A percentile compares a stretch with the other conserved stretches of the same genome.
phyloP scores from a whole-genome alignment of 2,888 invertebrate genomes.

The Lithophane semibrunnea region DNA sequence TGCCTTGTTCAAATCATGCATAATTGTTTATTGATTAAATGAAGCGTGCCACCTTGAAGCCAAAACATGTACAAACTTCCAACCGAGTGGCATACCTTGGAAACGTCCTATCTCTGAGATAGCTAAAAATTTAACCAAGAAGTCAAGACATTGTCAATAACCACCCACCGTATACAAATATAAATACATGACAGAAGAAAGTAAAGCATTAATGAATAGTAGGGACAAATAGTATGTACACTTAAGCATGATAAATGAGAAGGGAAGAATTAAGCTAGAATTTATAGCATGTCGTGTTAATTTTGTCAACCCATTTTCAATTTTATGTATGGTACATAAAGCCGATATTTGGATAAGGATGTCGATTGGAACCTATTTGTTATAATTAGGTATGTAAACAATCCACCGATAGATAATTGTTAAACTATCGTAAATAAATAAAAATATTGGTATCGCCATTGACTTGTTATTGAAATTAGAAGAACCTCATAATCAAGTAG shows the following conservation, averaged over 20 bases:
- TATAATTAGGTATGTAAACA: slow-evolving; percentile 9
- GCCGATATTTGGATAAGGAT: slow-evolving; percentile 19
- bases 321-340: slow-evolving; percentile 18
- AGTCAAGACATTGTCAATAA: slow-evolving; percentile 66
- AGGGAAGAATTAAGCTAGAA: slow-evolving; percentile 46
- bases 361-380: slow-evolving; percentile 17
- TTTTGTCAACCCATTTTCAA: slow-evolving; percentile 42
- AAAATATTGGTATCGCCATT: slow-evolving; percentile 6
- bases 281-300: slow-evolving; percentile 16
- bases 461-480: slow-evolving; percentile 3
- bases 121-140: slow-evolving; percentile 91
- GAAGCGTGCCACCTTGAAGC: slow-evolving; percentile 89
- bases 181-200: slow-evolving; percentile 64
- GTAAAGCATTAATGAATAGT: slow-evolving; percentile 64
- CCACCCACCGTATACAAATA: slow-evolving; percentile 46
- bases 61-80: slow-evolving; percentile 81
- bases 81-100: slow-evolving; percentile 93
- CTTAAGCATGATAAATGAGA: slow-evolving; percentile 67
- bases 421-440: slow-evolving; percentile 17
- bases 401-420: slow-evolving; percentile 20
- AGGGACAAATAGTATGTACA: slow-evolving; percentile 59
- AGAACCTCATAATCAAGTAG: background rate
- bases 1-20: slow-evolving; percentile 86
- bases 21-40: slow-evolving; percentile 68
- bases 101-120: slow-evolving; percentile 97